Evolutionary conservation across 2,888 invertebrate species (phyloP).

Genomic region (Eledona agricola): DNA sequence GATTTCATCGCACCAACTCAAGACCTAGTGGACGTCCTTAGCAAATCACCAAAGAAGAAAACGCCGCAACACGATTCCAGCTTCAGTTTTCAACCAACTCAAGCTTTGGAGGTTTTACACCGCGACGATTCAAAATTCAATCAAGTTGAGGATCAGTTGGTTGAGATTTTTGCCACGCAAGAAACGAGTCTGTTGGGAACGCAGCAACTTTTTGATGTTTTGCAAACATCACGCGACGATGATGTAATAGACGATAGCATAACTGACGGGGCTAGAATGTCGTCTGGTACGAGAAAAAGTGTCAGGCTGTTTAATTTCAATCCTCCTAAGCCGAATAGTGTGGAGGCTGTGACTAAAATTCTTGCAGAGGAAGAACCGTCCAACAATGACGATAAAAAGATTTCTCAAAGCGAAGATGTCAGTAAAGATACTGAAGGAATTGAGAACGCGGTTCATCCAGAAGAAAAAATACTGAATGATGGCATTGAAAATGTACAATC

Average conservation of each 20-base stretch:
- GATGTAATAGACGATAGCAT: constrained; percentile 41
- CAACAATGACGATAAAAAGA: no score
- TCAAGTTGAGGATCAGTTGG: constrained; percentile 47
- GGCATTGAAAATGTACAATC: no score
- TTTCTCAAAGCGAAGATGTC: background rate
- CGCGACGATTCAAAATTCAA: constrained; percentile 9
- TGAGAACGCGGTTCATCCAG: no score
- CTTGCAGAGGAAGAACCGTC: constrained; percentile 2
- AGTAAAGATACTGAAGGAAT: constrained; percentile 1
- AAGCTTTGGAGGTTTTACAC: constrained; percentile 17
- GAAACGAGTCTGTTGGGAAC: constrained; percentile 30
- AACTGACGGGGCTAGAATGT: background rate
- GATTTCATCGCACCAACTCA: background rate
- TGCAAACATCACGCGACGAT: constrained; percentile 40
- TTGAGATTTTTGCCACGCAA: constrained; percentile 48
- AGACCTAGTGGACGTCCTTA: background rate
- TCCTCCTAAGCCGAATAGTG: background rate
- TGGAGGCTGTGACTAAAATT: no score
- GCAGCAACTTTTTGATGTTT: constrained; percentile 25
- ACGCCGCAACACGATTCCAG: constrained; percentile 8
- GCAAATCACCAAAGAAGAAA: background rate
- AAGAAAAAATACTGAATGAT: no score
- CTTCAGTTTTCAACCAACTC: constrained; percentile 13
- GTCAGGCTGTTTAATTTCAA: background rate
- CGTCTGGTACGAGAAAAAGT: constrained; percentile 1